Percentiles rank a stretch among this genome's conserved stretches.
These are phyloP conservation scores for Lucinisca nassula DNA, from an alignment of 2,888 invertebrate species.

Conservation along the genomic window DNA sequence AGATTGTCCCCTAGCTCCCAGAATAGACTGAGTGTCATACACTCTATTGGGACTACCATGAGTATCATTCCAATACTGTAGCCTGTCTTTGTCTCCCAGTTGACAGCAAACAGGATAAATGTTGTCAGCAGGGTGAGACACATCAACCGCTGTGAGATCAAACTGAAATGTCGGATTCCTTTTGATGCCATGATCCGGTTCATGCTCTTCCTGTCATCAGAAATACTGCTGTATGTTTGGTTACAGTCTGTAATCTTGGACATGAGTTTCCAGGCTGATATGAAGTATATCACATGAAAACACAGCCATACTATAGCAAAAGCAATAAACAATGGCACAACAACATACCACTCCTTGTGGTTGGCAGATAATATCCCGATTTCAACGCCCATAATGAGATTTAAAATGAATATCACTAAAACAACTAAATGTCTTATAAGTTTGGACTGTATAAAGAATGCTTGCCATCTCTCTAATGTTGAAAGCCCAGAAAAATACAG, in stretches of 20 bases:
- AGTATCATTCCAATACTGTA: conserved; percentile 82
- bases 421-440: conserved; percentile 77
- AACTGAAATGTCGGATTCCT: conserved; percentile 87
- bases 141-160: conserved; percentile 85
- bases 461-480: conserved; percentile 85
- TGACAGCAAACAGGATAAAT: conserved; percentile 80
- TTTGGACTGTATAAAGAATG: conserved; percentile 77
- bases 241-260: conserved; percentile 85
- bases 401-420: conserved; percentile 74
- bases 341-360: conserved; percentile 88
- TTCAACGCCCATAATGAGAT: conserved; percentile 77
- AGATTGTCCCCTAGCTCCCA: conserved; percentile 85
- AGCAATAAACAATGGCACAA: conserved; percentile 86
- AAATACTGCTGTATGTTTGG: conserved; percentile 71
- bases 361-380: conserved; percentile 80
- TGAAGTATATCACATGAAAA: conserved; percentile 84
- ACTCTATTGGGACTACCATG: conserved; percentile 84
- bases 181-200: conserved; percentile 85
- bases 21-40: conserved; percentile 83
- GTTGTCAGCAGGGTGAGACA: conserved; percentile 83
- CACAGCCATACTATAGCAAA: conserved; percentile 84
- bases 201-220: conserved; percentile 79
- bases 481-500: conserved; percentile 84
- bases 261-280: conserved; percentile 86
- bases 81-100: conserved; percentile 86